These are phyloP conservation scores for Masticophis lateralis DNA, from an alignment of 2,797 vertebrate genomes.

Conservation along the genomic window DNA sequence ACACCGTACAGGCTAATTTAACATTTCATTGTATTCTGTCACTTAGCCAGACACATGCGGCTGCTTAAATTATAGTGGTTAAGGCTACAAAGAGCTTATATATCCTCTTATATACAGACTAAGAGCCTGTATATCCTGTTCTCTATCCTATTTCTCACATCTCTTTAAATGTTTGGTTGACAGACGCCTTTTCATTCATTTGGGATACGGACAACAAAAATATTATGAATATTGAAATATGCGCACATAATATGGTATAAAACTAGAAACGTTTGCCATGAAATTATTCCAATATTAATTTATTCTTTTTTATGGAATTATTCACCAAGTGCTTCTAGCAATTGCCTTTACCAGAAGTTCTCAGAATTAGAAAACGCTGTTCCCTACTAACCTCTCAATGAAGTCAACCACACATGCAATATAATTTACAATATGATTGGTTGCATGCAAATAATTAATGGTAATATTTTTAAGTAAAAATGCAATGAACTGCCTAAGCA, in stretches of 20 bases:
- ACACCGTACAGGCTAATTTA: constrained; percentile 53
- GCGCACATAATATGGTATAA: background rate
- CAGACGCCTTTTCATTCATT: constrained; percentile 30
- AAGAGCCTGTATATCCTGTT: constrained; percentile 19
- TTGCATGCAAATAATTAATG: background rate
- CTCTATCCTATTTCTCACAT: constrained; percentile 29
- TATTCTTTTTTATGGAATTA: background rate
- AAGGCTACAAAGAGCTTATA: constrained; percentile 60
- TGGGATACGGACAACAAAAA: constrained; percentile 26
- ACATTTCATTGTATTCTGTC: constrained; percentile 64
- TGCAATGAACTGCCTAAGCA: background rate
- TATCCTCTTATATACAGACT: constrained; percentile 30
- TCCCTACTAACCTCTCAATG: background rate
- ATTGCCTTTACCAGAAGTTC: background rate
- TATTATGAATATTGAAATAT: background rate
- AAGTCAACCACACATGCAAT: background rate
- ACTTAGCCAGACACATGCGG: constrained; percentile 40
- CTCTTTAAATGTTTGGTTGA: constrained; percentile 19
- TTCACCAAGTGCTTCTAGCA: background rate
- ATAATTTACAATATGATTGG: background rate
- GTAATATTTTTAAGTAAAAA: background rate
- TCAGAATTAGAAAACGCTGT: background rate
- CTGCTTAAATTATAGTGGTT: constrained; percentile 41
- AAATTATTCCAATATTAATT: background rate
- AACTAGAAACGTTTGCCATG: background rate